Base-by-base conservation (phyloP, 2,888 invertebrate genomes). In the Andrena praecox region DNA sequence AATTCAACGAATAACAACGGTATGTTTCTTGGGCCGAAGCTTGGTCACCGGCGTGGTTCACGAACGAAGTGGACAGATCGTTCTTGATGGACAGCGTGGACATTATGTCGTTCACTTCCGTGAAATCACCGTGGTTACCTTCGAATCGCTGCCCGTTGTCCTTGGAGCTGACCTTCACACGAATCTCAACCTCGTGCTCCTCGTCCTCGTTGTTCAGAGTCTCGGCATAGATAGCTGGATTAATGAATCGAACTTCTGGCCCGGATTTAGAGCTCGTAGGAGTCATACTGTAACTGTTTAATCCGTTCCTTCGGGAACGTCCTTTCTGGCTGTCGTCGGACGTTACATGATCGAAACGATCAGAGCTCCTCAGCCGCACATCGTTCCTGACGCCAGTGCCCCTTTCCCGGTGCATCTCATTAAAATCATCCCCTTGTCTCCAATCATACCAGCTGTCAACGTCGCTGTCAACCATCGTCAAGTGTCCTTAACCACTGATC, bases 151-250 rank as follows among this genome's bases (percentile, higher is more conserved):
- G 7, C 59, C 59, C 42, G 4, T 81, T 62, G 35, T 70, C 27
- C 24, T 70, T 74, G 0, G 67, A 62, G 8, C 50, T 42, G 84
- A 78, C 42, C 5, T 78, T 83, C 50, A 86, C 79, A 62, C 79
- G 80, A 42, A 78, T 48, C 24, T 62, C 12, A 2, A 80, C 60
- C 50, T 86, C 84, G 33, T 87, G 86, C 3, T 87, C 85, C 12
- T 89, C 74, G 86, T 93, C 95, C 52, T 94, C 93, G 0, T 94
- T 88, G 77, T 94, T 94, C 0, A 95, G 93, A 0, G 94, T 94
- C 90, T 96, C 96, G 1, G 96, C 94, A 83, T 95, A 96, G 84
- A 96, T 96, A 6, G 96, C 96, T 0, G 96, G 95, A 90, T 96
- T 96, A 70, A 96, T 95, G 88, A 95, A 95, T 78, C 95, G 89